These are phyloP conservation scores for Sciurus niger DNA, from an alignment of 2,113 vertebrate species.

Conservation along the genomic window DNA sequence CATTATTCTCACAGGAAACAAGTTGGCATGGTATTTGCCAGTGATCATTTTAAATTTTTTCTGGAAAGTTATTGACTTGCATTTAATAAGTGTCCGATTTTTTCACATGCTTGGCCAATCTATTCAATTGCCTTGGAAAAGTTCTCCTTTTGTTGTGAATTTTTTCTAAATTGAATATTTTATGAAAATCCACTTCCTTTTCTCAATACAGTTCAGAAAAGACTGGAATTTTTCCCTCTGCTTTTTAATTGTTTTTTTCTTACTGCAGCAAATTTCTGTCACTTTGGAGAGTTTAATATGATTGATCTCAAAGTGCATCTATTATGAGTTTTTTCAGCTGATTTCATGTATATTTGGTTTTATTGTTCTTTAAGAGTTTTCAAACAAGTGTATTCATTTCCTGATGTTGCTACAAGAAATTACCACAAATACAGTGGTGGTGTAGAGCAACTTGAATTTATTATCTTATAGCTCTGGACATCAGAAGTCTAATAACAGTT, in stretches of 20 bases:
- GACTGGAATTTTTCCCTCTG: background rate
- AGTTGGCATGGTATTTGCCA: background rate
- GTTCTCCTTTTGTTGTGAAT: background rate
- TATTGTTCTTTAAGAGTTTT: background rate
- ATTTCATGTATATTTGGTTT: background rate
- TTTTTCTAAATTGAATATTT: background rate
- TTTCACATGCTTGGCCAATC: background rate
- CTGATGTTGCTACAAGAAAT: background rate
- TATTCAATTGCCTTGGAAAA: background rate
- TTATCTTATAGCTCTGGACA: background rate
- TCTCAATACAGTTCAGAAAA: background rate
- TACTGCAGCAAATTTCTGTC: background rate
- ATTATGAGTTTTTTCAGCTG: background rate
- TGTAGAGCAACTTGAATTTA: background rate
- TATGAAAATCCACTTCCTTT: background rate
- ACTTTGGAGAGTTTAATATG: background rate
- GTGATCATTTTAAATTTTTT: constrained; percentile 23
- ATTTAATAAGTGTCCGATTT: background rate
- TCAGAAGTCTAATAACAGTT: background rate
- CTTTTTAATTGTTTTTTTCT: background rate
- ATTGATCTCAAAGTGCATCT: background rate
- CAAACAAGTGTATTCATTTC: background rate
- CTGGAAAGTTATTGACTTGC: background rate
- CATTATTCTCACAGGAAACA: background rate
- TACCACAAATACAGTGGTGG: background rate